Evolutionary conservation across 2,113 vertebrate species (phyloP).

Genomic region (Calyptomena viridis): DNA sequence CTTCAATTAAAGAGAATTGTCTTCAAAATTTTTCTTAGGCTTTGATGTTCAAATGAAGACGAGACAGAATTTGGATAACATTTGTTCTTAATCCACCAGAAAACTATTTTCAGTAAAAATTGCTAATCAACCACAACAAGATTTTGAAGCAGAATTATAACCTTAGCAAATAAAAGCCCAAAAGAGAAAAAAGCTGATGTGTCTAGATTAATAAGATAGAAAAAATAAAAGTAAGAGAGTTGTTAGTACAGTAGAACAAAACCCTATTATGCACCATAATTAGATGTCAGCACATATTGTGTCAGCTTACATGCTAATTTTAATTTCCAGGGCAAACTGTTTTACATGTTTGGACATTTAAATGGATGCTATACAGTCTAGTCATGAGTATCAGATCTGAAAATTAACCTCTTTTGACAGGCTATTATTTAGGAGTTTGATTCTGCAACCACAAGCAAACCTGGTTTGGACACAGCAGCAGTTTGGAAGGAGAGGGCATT

Average conservation of each 20-base stretch:
- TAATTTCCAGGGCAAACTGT: background rate
- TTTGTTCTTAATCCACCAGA: background rate
- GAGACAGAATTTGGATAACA: background rate
- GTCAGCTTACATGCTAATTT: background rate
- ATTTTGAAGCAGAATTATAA: background rate
- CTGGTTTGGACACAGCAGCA: background rate
- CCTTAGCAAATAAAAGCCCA: background rate
- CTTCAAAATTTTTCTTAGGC: background rate
- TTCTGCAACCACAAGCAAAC: background rate
- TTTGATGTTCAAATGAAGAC: background rate
- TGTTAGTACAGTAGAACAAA: background rate
- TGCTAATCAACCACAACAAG: background rate
- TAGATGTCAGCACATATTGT: background rate
- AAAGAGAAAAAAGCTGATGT: background rate
- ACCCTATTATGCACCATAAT: constrained; percentile 1
- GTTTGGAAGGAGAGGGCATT: background rate
- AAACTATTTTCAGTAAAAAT: background rate
- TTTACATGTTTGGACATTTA: constrained; percentile 2
- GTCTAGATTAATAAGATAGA: background rate
- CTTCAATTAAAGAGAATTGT: background rate
- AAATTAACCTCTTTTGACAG: constrained; percentile 29
- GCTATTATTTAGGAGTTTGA: constrained; percentile 6
- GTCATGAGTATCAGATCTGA: background rate
- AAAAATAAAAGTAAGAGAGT: background rate
- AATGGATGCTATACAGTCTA: background rate